A percentile compares a stretch with the other conserved stretches of the same genome.
Conservation (phyloP, 1,140 invertebrate genomes). For the Phortica variegata region DNA sequence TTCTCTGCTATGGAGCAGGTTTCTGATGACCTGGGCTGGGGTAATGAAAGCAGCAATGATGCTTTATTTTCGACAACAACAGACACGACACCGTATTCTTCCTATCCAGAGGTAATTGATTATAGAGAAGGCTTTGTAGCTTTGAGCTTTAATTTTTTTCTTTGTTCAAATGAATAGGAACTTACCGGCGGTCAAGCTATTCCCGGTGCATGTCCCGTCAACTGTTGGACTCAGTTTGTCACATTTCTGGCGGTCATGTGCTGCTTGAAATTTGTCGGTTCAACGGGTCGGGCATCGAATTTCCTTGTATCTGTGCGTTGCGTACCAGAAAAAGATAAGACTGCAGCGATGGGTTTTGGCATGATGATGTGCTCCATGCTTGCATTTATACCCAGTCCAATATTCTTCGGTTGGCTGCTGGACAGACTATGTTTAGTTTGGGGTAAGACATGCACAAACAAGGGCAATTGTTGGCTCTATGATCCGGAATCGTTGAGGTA, state of each 20-base stretch:
- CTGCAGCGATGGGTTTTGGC: constrained; percentile 70
- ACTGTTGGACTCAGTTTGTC: constrained; percentile 67
- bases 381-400: constrained; percentile 72
- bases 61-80: too few relatives aligned
- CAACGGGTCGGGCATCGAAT: constrained; percentile 68
- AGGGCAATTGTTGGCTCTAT: constrained; percentile 74
- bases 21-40: not conserved
- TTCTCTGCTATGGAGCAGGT: not conserved
- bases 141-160: not conserved
- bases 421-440: constrained; percentile 72
- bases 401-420: constrained; percentile 71
- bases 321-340: constrained; percentile 71
- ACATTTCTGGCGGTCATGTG: constrained; percentile 69
- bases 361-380: constrained; percentile 68
- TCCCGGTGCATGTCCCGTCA: constrained; percentile 66
- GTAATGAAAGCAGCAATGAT: not conserved
- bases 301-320: constrained; percentile 70
- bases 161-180: too few relatives aligned
- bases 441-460: constrained; percentile 72
- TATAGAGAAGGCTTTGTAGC: not conserved
- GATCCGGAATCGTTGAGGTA: constrained; percentile 67
- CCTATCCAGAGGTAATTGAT: constrained; percentile 24
- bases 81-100: too few relatives aligned
- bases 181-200: constrained; percentile 58
- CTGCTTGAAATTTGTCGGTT: constrained; percentile 67